Base-by-base conservation (phyloP, 2,113 vertebrate species). In the Nesogale talazaci region DNA sequence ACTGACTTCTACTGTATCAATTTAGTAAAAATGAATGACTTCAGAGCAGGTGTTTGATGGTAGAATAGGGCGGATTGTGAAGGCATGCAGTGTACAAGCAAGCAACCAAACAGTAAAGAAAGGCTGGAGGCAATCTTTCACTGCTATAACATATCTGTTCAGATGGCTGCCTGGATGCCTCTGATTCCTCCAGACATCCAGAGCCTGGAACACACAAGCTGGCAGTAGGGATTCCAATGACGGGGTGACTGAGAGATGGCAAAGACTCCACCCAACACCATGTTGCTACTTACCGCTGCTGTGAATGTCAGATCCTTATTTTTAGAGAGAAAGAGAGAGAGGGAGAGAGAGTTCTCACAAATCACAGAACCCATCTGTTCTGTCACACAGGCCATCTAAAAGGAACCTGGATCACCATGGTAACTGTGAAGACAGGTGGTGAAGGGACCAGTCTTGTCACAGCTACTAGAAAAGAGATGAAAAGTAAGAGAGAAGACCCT, bases 241-340 rank as follows among this genome's bases (percentile, higher is more conserved):
- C n/a, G 15, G 31, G 1, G 34, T 85, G 59, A 7, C 75, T 34
- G 40, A 76, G 15, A 80, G 40, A 20, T 22, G 7, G 31, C 63
- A 67, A 83, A 83, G 87, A 59, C n/a, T 90, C 59, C 88, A 25
- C 34, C 76, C 76, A 61, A 31, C 20, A 14, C 29, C 29, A 7
- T 0, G 1, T 31, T 72, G 40, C 83, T 70, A 52, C 46, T 6
- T 52, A 59, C 56, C 40, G 42, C 36, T 42, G 31, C 83, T 4
- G 0, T 74, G 75, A 77, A 75, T 72, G 86, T 40, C 61, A 46
- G 69, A 34, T 84, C 56, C 86, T 95, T 95, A 96, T 93, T 96
- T 95, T 95, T 96, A 95, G 94, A 97, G 91, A 81, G 88, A 90
- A n/a, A n/a, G n/a, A n/a, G n/a, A n/a, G n/a, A n/a, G n/a, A n/a